Percentiles rank a stretch among this genome's conserved stretches.
phyloP scores from a whole-genome alignment of 2,888 invertebrate species.

The Papilio protenor region DNA sequence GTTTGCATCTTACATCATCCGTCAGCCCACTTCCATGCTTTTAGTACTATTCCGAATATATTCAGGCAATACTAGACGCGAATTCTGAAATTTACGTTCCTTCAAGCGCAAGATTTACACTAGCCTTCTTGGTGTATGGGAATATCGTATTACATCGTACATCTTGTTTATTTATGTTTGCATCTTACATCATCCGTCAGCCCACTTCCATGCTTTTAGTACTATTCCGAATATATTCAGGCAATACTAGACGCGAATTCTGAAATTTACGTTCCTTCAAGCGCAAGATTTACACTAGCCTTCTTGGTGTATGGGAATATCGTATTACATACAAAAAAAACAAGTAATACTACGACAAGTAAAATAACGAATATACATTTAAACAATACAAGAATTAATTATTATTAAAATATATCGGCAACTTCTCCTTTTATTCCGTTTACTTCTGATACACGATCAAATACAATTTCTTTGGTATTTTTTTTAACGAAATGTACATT shows the following conservation, averaged over 20 bases:
- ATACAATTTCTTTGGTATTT: background rate
- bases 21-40: slow-evolving; percentile 65
- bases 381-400: background rate
- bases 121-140: slow-evolving; percentile 73
- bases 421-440: background rate
- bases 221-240: too few relatives aligned
- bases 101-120: slow-evolving; percentile 76
- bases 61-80: slow-evolving; percentile 30
- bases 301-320: slow-evolving; percentile 78
- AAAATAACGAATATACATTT: background rate
- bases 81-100: slow-evolving; percentile 73
- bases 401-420: background rate
- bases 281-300: slow-evolving; percentile 72
- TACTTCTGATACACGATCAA: background rate
- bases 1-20: slow-evolving; percentile 80
- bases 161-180: slow-evolving; percentile 83
- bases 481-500: background rate
- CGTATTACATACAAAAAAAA: slow-evolving; percentile 79
- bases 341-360: background rate
- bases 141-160: slow-evolving; percentile 80
- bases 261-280: slow-evolving; percentile 76
- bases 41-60: background rate
- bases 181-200: slow-evolving; percentile 76
- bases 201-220: slow-evolving; percentile 59
- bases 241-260: slow-evolving; percentile 52